These are phyloP conservation scores for Anseranas semipalmata DNA, from an alignment of 2,113 vertebrate genomes.

Conservation along the genomic window DNA sequence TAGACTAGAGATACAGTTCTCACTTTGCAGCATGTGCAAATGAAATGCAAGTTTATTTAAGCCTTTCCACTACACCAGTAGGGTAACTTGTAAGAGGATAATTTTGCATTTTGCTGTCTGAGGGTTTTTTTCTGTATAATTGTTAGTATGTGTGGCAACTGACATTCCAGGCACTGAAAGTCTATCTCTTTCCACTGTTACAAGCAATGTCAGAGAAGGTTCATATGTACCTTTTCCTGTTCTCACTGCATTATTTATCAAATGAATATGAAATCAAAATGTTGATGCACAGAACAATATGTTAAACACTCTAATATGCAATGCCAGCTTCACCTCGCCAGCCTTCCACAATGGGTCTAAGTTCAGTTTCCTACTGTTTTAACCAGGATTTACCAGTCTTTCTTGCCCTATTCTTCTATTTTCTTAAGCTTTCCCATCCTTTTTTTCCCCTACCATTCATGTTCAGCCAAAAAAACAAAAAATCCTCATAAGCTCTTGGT, in stretches of 20 bases:
- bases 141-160: constrained; percentile 47
- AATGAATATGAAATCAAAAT: constrained; percentile 55
- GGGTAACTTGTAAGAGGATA: constrained; percentile 12
- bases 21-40: constrained; percentile 29
- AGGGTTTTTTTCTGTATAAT: constrained; percentile 36
- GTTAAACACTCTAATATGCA: constrained; percentile 17
- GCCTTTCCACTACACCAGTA: neutral
- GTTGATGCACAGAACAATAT: constrained; percentile 44
- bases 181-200: constrained; percentile 29
- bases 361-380: neutral
- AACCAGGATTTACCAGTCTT: neutral
- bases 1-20: neutral
- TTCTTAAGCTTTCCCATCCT: neutral
- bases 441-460: neutral
- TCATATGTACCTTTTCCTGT: constrained; percentile 51
- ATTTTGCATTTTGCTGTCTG: constrained; percentile 60
- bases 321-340: neutral
- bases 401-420: neutral
- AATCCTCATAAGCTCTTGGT: neutral
- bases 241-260: constrained; percentile 71
- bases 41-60: constrained; percentile 47
- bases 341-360: neutral
- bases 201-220: constrained; percentile 51
- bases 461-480: neutral
- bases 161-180: constrained; percentile 2